Conservation (phyloP, 2,888 invertebrate genomes). For the Andrena praecox region DNA sequence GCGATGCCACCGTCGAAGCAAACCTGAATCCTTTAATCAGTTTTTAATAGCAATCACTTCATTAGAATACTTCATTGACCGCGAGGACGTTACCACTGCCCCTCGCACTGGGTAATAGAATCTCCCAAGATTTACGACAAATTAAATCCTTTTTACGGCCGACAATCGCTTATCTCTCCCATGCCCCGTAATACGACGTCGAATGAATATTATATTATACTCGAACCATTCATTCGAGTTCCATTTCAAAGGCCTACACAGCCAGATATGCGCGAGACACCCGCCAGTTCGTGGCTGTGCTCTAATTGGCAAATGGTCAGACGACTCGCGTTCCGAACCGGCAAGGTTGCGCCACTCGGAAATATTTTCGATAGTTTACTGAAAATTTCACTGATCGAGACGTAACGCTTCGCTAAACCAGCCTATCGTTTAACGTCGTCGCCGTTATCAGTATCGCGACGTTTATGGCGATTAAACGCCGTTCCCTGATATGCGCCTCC, state of each 20-base stretch:
- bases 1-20: not conserved
- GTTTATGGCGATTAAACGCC: slow-evolving; percentile 42
- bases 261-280: not conserved
- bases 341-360: no score
- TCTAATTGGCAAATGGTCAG: not conserved
- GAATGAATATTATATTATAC: not conserved
- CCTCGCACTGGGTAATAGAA: not conserved
- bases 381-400: slow-evolving; percentile 6
- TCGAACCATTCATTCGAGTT: not conserved
- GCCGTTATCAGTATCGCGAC: slow-evolving; percentile 29
- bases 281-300: not conserved
- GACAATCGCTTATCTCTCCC: not conserved
- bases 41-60: not conserved
- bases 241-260: not conserved
- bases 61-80: not conserved
- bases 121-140: slow-evolving; percentile 13
- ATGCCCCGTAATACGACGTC: not conserved
- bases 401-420: not conserved
- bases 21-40: not conserved
- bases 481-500: slow-evolving; percentile 11
- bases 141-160: slow-evolving; percentile 38
- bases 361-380: slow-evolving; percentile 8
- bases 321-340: no score
- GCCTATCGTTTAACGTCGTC: slow-evolving; percentile 1
- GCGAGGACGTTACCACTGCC: not conserved